phyloP scores from a whole-genome alignment of 2,888 invertebrate species.

The Perizoma affinitatum region DNA sequence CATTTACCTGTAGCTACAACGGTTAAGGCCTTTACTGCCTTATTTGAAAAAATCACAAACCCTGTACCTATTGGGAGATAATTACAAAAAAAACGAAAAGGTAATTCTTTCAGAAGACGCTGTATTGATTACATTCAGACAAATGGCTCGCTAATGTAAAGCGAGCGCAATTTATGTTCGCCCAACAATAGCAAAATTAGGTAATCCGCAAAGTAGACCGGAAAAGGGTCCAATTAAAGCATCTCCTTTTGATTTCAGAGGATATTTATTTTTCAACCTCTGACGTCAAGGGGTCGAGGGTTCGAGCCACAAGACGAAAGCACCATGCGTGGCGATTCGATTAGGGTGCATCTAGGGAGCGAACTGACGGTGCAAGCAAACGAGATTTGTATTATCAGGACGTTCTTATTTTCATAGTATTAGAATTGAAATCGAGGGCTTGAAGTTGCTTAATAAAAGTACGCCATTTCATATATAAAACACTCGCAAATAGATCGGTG shows the following conservation, averaged over 20 bases:
- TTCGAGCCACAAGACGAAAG: slow-evolving; percentile 72
- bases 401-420: slow-evolving; percentile 23
- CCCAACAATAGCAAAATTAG: slow-evolving; percentile 70
- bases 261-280: slow-evolving; percentile 81
- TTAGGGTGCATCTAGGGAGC: slow-evolving; percentile 81
- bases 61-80: no score
- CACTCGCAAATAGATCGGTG: slow-evolving; percentile 80
- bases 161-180: slow-evolving; percentile 39
- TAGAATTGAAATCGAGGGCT: slow-evolving; percentile 33
- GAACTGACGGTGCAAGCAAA: slow-evolving; percentile 73
- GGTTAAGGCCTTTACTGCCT: no score
- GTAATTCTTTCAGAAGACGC: no score
- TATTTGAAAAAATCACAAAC: no score
- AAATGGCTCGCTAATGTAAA: slow-evolving; percentile 18
- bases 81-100: no score
- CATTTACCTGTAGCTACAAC: no score
- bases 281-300: slow-evolving; percentile 69
- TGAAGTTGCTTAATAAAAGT: slow-evolving; percentile 39
- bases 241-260: slow-evolving; percentile 71
- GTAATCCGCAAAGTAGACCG: slow-evolving; percentile 68
- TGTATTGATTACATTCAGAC: slow-evolving; percentile 4
- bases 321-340: slow-evolving; percentile 81
- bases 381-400: slow-evolving; percentile 45
- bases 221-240: slow-evolving; percentile 77
- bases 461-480: slow-evolving; percentile 80